Conservation (phyloP, 2,888 invertebrate species). For the Ochropleura leucogaster region DNA sequence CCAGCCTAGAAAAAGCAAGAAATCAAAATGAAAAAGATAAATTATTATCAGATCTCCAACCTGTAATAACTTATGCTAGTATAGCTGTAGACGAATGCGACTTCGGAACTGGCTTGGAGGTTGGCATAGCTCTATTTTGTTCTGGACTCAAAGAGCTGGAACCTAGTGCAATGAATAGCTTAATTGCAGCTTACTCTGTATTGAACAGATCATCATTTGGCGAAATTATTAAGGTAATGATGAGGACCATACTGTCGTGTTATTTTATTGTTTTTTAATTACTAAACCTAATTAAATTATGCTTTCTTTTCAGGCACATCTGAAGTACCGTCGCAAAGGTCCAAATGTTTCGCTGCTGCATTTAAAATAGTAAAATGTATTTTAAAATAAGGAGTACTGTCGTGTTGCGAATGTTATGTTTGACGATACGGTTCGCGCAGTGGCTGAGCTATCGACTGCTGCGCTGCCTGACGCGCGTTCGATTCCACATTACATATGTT, state of each 20-base stretch:
- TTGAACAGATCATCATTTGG: constrained; percentile 93
- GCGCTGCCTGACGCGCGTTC: too few species aligned
- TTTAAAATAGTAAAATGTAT: constrained; percentile 41
- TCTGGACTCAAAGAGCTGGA: constrained; percentile 93
- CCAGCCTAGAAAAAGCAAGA: constrained; percentile 91
- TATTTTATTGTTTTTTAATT: neutral
- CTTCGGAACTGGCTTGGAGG: constrained; percentile 97
- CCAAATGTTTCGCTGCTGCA: constrained; percentile 78
- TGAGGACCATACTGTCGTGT: neutral
- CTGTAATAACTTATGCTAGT: constrained; percentile 95
- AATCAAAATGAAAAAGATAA: constrained; percentile 90
- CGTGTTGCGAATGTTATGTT: neutral
- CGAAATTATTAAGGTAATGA: constrained; percentile 92
- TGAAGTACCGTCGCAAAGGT: constrained; percentile 92
- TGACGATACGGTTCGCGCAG: too few species aligned
- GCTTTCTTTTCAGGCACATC: constrained; percentile 91
- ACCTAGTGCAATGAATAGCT: constrained; percentile 91
- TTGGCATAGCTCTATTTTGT: constrained; percentile 96
- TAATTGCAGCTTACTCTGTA: constrained; percentile 94
- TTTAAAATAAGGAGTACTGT: neutral
- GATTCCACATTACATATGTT: too few species aligned
- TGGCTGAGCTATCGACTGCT: too few species aligned
- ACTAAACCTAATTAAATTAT: neutral
- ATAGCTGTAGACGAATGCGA: constrained; percentile 98
- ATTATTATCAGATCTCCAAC: constrained; percentile 93